A percentile compares a stretch with the other conserved stretches of the same genome.
Evolutionary conservation across 2,797 vertebrate genomes (phyloP).

Genomic region (Benthosema pterotum): DNA sequence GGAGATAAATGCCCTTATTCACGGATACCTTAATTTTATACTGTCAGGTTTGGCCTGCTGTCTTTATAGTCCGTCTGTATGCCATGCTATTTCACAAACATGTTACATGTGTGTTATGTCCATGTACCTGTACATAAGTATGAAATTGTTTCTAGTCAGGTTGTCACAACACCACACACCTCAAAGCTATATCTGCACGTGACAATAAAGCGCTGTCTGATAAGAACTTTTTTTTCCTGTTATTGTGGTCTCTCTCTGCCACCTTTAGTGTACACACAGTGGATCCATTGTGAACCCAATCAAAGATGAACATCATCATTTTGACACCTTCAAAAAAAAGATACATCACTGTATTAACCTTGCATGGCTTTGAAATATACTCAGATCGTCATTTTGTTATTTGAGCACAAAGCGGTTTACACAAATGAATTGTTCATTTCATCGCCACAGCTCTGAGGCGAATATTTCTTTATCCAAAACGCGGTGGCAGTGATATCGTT

Average conservation of each 20-base stretch:
- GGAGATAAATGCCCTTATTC: constrained; percentile 7
- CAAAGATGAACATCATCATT: constrained; percentile 15
- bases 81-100: too few species aligned
- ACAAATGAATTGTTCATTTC: constrained; percentile 27
- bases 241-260: too few species aligned
- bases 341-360: background rate
- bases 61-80: too few species aligned
- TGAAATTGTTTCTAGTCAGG: too few species aligned
- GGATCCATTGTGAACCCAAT: background rate
- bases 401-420: constrained; percentile 34
- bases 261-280: constrained; percentile 1
- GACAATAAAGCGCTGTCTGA: too few species aligned
- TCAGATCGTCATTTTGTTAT: constrained; percentile 6
- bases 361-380: constrained; percentile 6
- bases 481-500: constrained; percentile 40
- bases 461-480: constrained; percentile 14
- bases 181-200: too few species aligned
- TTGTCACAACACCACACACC: too few species aligned
- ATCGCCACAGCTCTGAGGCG: constrained; percentile 7
- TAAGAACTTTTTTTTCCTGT: too few species aligned
- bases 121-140: too few species aligned
- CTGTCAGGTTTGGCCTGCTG: too few species aligned
- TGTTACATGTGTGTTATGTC: too few species aligned
- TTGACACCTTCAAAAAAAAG: constrained; percentile 41
- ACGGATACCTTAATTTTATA: too few species aligned